Evolutionary conservation across 2,113 vertebrate species (phyloP), one percentile per base, ranked within the genome.

Genomic region (Paedocypris sp.): DNA sequence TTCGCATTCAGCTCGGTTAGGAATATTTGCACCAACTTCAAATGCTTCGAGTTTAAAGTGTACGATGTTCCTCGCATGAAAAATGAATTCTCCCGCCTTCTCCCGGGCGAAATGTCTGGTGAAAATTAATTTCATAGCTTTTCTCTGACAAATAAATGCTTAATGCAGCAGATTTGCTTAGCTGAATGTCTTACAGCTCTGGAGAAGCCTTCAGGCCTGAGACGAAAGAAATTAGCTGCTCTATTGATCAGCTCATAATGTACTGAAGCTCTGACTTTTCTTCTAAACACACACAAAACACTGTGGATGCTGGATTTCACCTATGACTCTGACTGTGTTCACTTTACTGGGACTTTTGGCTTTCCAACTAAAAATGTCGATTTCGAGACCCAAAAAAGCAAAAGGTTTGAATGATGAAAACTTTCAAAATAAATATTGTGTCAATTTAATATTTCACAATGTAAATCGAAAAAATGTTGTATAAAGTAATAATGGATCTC

Each of bases 121-220:
- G 47, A 75, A n/a, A 68, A 80, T 77, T 76, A 60, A 69, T 79
- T 79, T 72, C 76, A 49, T 9, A 6, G 6, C 12, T 23, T 35
- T 67, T 20, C 16, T 19, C 13, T 32, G 22, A 8, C 23, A 56
- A 42, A 62, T 31, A 61, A 53, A 53, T n/a, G 16, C 48, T 25
- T 18, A 45, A 35, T 25, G n/a, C 10, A 11, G 28, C 12, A 61
- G 23, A 61, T 4, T 2, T 4, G 15, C 19, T 20, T 23, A 13
- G 15, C 16, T 11, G 16, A n/a, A 28, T 11, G 7, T 20, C 29
- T 29, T 4, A 23, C 18, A 8, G 20, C 38, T 28, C 29, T 4
- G 42, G 12, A 41, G 15, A n/a, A 41, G 3, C 3, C 15, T 45
- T 19, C 8, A 50, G 26, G 53, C 15, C n/a, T n/a, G 35, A 16